These are phyloP conservation scores for Drosophila mojavensis DNA, from an alignment of 1,140 invertebrate genomes.

Conservation along the genomic window DNA sequence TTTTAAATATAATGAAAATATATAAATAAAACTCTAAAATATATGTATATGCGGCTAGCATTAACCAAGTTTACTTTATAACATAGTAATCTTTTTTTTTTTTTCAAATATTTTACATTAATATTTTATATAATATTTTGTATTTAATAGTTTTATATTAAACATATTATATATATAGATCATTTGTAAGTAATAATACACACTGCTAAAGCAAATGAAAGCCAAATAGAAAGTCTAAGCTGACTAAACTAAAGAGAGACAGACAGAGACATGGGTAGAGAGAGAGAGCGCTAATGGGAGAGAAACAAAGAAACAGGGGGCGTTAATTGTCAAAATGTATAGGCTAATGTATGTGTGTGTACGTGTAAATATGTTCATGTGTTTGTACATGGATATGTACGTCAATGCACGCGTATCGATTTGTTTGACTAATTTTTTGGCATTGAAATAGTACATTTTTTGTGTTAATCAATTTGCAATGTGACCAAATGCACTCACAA, in stretches of 20 bases:
- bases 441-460: background rate
- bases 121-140: too few relatives aligned
- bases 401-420: slow-evolving; percentile 8
- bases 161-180: background rate
- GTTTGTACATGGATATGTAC: background rate
- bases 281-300: background rate
- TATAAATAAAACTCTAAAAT: too few relatives aligned
- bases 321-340: slow-evolving; percentile 8
- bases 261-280: background rate
- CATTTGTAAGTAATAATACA: background rate
- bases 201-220: background rate
- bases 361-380: background rate
- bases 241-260: background rate
- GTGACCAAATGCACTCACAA: background rate
- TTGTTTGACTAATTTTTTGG: background rate
- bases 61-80: too few relatives aligned
- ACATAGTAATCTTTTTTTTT: too few relatives aligned
- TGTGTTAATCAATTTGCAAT: slow-evolving; percentile 3
- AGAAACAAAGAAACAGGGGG: slow-evolving; percentile 7
- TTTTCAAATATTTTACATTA: too few relatives aligned
- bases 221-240: slow-evolving; percentile 17
- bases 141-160: too few relatives aligned
- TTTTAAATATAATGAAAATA: background rate
- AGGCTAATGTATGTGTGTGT: background rate
- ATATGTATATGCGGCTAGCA: background rate